Evolutionary conservation across 2,797 vertebrate species (phyloP).

Genomic region (Megalops cyprinoides): DNA sequence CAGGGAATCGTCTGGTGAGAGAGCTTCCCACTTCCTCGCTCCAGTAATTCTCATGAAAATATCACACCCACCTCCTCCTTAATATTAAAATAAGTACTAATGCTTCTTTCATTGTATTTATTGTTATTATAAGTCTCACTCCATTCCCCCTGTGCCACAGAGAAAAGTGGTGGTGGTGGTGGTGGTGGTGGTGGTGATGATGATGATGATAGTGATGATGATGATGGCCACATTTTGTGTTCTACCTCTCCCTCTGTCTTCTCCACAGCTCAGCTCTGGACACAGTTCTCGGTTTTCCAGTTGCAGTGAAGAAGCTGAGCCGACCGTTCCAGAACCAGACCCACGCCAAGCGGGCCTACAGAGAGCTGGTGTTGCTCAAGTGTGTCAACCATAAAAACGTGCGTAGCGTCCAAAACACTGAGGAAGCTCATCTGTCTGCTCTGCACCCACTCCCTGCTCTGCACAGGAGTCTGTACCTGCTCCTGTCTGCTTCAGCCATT

Average conservation of each 20-base stretch:
- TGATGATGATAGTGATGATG: not conserved
- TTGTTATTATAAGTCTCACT: no score
- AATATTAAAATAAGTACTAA: no score
- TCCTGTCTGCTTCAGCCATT: no score
- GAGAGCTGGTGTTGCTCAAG: slow-evolving; percentile 95
- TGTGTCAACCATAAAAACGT: slow-evolving; percentile 99
- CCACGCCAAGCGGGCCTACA: slow-evolving; percentile 94
- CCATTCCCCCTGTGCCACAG: no score
- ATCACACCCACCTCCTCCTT: not conserved
- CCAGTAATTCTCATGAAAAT: no score
- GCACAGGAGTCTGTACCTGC: not conserved
- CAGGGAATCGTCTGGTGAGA: slow-evolving; percentile 97
- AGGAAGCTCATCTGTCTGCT: not conserved
- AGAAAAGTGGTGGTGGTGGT: no score
- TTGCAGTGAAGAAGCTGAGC: slow-evolving; percentile 96
- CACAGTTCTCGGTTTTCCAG: slow-evolving; percentile 88
- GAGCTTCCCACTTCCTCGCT: not conserved
- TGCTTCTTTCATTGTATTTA: no score
- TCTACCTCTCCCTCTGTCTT: not conserved
- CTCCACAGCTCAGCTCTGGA: slow-evolving; percentile 88
- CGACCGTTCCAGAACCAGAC: slow-evolving; percentile 97
- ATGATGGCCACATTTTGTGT: no score
- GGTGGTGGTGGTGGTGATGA: not conserved
- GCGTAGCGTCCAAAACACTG: slow-evolving; percentile 53
- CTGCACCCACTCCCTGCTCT: not conserved